Evolutionary conservation across 2,113 vertebrate species (phyloP), one percentile per base, ranked within the genome.

Genomic region (Trematomus loennbergii): DNA sequence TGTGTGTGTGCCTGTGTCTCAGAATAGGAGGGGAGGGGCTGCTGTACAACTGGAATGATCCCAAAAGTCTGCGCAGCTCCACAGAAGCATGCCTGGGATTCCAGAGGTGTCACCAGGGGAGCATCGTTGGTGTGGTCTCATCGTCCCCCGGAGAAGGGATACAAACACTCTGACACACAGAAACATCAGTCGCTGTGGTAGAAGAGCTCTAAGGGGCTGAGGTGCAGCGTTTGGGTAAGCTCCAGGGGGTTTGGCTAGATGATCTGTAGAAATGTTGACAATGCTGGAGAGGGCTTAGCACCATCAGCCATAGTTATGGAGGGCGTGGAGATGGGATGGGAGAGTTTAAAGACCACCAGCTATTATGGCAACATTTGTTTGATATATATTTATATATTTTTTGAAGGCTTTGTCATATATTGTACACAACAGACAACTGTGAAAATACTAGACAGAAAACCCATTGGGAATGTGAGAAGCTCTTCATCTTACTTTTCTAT

Each of bases 61-160:
- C 78, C 11, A n/a, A 87, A 88, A 84, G 76, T 76, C 75, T 62
- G 57, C 0, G 3, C 65, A 71, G 73, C 2, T 76, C 83, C 74
- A 76, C 58, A 58, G 75, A 72, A 64, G 63, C 81, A 91, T 91
- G 90, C 88, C 85, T 77, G 66, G 73, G 82, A 92, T 93, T 91
- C 90, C 90, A 92, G 72, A 81, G 81, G 78, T 88, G 87, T 89
- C 75, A 84, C 85, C 79, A 66, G 75, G 76, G 86, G 83, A 88
- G 83, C 54, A 66, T 87, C 82, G 68, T 78, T 79, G 20, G 16
- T 89, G 83, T 71, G 87, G 80, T 88, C 85, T 76, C 40, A 79
- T 81, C 83, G 79, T 77, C 40, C 72, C 29, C 46, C 6, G 71
- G 55, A 84, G 64, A 78, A 78, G 63, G 15, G 62, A 81, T 33